Conservation (phyloP, 2,797 vertebrate species). For the Pteronotus mesoamericanus region DNA sequence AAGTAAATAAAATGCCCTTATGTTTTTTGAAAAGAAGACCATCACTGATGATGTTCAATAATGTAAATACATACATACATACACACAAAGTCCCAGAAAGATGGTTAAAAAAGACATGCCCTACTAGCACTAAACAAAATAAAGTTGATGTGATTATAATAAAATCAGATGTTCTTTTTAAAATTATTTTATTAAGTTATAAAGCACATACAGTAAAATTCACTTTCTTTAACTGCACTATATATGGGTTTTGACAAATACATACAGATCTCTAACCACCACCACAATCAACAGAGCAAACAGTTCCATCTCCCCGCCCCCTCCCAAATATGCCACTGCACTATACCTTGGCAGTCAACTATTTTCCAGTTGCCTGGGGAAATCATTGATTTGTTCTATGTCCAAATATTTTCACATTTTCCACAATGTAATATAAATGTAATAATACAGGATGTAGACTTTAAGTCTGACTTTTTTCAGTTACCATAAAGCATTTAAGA, state of each 20-base stretch:
- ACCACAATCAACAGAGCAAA: background rate
- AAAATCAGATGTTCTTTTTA: background rate
- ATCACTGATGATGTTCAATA: background rate
- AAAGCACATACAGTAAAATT: background rate
- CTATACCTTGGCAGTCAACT: background rate
- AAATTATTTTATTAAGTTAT: background rate
- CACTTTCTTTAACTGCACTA: background rate
- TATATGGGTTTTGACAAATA: background rate
- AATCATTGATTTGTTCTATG: background rate
- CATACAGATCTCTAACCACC: background rate
- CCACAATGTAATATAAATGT: background rate
- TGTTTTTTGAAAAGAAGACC: background rate
- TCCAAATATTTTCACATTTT: background rate
- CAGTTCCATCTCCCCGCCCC: background rate
- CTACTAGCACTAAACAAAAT: background rate
- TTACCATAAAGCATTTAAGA: background rate
- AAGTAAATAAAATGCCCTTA: too few species aligned
- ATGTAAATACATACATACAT: background rate
- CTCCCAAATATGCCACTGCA: background rate
- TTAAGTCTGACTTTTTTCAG: background rate
- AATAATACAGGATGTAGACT: background rate
- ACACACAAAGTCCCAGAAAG: background rate
- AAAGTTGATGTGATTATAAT: background rate
- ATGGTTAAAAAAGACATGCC: background rate
- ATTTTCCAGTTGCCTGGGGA: background rate